These are phyloP conservation scores for Erynnis tages DNA, from an alignment of 2,888 invertebrate species.

Conservation along the genomic window DNA sequence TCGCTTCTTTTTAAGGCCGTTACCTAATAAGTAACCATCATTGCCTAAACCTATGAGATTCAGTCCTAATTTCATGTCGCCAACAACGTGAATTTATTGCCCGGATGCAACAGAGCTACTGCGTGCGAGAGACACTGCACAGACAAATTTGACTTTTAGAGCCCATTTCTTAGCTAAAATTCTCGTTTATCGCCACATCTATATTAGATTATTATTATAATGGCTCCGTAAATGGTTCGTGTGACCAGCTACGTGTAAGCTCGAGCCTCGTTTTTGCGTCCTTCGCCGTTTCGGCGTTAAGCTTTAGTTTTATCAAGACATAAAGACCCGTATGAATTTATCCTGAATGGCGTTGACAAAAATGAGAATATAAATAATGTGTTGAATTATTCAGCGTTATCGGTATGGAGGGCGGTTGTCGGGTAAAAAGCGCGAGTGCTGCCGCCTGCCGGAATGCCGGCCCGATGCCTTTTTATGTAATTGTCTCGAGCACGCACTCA, in stretches of 20 bases:
- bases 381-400: constrained; percentile 81
- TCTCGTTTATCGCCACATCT: constrained; percentile 33
- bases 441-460: constrained; percentile 68
- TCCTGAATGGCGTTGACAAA: constrained; percentile 79
- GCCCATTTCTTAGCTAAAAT: too few species aligned
- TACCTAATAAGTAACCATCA: too few species aligned
- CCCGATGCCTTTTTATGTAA: constrained; percentile 74
- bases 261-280: constrained; percentile 54
- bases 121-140: too few species aligned
- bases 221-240: constrained; percentile 48
- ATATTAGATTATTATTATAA: constrained; percentile 42
- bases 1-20: too few species aligned
- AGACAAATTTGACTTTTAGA: too few species aligned
- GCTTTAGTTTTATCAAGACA: constrained; percentile 81
- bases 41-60: too few species aligned
- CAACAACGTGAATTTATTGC: too few species aligned
- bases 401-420: constrained; percentile 69
- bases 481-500: constrained; percentile 77
- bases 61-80: too few species aligned
- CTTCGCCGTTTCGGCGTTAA: constrained; percentile 65
- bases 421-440: constrained; percentile 59
- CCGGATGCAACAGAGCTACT: too few species aligned
- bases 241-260: constrained; percentile 51
- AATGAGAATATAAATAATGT: constrained; percentile 79
- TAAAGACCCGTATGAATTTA: constrained; percentile 78